These are phyloP conservation scores for Manduca sexta DNA, from an alignment of 1,140 invertebrate species.

Conservation along the genomic window DNA sequence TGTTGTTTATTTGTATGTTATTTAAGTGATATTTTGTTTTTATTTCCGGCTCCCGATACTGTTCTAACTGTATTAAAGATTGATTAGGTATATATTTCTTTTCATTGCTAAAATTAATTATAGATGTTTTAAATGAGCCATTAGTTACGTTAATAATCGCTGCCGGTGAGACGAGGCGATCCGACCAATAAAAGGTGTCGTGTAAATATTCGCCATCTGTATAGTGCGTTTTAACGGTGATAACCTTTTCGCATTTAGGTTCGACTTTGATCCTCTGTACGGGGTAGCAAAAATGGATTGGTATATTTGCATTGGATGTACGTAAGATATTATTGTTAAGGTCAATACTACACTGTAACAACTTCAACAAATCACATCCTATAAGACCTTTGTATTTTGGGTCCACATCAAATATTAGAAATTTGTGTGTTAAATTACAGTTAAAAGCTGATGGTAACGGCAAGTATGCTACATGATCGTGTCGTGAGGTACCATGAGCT, in stretches of 20 bases:
- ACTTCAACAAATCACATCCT: conserved; percentile 15
- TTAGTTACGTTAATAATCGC: conserved; percentile 18
- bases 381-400: conserved; percentile 20
- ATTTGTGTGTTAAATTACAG: conserved; percentile 15
- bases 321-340: conserved; percentile 16
- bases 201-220: conserved; percentile 4
- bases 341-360: conserved; percentile 13
- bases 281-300: not conserved
- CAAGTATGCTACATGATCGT: conserved; percentile 6
- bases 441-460: conserved; percentile 15
- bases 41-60: no score
- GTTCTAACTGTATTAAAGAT: not conserved
- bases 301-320: conserved; percentile 10
- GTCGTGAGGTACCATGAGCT: conserved; percentile 12
- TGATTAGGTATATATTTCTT: conserved; percentile 6
- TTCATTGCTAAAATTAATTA: conserved; percentile 8
- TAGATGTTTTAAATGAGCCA: conserved; percentile 13
- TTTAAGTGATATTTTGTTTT: no score
- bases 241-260: conserved; percentile 13
- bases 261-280: conserved; percentile 6
- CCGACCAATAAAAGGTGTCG: conserved; percentile 4
- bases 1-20: no score
- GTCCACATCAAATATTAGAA: conserved; percentile 22
- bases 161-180: conserved; percentile 14
- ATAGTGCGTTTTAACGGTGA: conserved; percentile 16